Conservation (phyloP, 2,113 vertebrate genomes). For the Ahaetulla prasina region DNA sequence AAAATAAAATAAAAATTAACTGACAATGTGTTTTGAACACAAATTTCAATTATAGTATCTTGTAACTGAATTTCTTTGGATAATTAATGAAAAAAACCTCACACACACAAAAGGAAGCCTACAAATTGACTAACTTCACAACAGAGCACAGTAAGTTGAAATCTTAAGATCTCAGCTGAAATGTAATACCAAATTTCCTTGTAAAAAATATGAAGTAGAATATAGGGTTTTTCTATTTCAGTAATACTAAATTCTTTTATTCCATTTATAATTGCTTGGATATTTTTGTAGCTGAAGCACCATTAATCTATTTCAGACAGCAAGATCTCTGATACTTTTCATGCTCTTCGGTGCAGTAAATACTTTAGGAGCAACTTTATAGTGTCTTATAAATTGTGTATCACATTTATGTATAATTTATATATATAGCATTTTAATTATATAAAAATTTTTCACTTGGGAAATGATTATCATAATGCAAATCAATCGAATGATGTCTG, state of each 20-base stretch:
- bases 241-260: background rate
- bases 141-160: background rate
- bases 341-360: conserved; percentile 16
- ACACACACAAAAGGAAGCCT: background rate
- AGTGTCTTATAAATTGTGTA: background rate
- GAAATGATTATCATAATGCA: background rate
- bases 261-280: background rate
- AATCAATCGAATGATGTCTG: background rate
- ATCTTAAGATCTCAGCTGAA: background rate
- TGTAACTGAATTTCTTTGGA: background rate
- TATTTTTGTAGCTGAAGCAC: background rate
- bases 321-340: conserved; percentile 1
- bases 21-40: background rate
- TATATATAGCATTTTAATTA: background rate
- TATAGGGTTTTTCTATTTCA: background rate
- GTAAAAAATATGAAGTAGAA: background rate
- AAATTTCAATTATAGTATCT: background rate
- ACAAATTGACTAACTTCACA: background rate
- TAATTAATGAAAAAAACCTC: background rate
- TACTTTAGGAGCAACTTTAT: background rate
- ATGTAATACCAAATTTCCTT: background rate
- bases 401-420: background rate
- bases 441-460: background rate
- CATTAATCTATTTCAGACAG: background rate
- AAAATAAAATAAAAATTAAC: background rate